Percentiles rank a stretch among this genome's conserved stretches.
phyloP scores from a whole-genome alignment of 2,113 vertebrate genomes.

The Cisticola juncidis region DNA sequence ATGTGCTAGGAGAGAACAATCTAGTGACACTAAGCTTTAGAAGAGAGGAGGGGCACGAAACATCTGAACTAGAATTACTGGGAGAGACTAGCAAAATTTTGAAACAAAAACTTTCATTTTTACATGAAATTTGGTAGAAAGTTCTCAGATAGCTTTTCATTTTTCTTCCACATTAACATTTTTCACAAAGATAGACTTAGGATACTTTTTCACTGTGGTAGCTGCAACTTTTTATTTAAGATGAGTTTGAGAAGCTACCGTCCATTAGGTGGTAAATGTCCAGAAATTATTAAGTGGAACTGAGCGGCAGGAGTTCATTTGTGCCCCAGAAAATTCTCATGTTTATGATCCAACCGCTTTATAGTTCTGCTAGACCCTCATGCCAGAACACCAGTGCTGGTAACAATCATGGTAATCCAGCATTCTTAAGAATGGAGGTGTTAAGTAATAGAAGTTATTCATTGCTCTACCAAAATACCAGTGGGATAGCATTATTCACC shows the following conservation, averaged over 20 bases:
- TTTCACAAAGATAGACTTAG: not conserved
- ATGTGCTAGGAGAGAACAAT: not conserved
- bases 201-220: not conserved
- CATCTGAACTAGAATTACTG: not conserved
- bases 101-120: not conserved
- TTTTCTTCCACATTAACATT: not conserved
- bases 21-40: not conserved
- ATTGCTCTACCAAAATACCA: constrained; percentile 20
- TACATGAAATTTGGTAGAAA: not conserved
- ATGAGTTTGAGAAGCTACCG: not conserved
- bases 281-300: not conserved
- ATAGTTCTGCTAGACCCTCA: not conserved
- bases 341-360: not conserved
- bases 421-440: not conserved
- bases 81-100: not conserved
- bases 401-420: not conserved
- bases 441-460: constrained; percentile 14
- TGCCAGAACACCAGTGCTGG: not conserved
- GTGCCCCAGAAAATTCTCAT: not conserved
- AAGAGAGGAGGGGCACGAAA: not conserved
- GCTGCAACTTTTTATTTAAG: not conserved
- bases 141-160: not conserved
- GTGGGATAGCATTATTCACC: not conserved
- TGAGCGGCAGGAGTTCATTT: not conserved
- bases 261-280: not conserved